A percentile compares a stretch with the other conserved stretches of the same genome.
Conservation (phyloP, 2,797 vertebrate genomes). For the Lagodon rhomboides region DNA sequence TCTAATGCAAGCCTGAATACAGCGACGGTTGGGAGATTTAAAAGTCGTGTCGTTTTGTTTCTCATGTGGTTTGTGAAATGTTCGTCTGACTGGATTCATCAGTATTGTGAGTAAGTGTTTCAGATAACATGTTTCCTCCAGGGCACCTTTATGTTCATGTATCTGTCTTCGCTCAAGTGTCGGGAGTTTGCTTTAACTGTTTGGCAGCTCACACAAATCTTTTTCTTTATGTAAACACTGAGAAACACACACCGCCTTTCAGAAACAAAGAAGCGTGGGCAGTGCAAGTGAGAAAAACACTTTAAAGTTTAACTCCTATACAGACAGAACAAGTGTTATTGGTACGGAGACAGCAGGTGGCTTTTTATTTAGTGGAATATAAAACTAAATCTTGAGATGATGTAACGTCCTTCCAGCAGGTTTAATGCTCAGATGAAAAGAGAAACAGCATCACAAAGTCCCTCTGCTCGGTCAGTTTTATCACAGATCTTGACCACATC, state of each 20-base stretch:
- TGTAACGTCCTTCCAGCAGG: neutral
- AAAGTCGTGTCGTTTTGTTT: slow-evolving; percentile 18
- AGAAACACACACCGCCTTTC: neutral
- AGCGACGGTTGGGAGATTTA: slow-evolving; percentile 14
- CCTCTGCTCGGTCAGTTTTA: neutral
- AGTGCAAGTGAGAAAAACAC: slow-evolving; percentile 33
- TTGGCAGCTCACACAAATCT: neutral
- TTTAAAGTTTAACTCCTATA: slow-evolving; percentile 3
- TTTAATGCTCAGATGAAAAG: too few relatives aligned
- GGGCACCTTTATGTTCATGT: neutral
- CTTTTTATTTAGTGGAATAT: neutral
- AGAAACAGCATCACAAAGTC: neutral
- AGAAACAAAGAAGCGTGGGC: slow-evolving; percentile 42
- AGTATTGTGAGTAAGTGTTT: slow-evolving; percentile 19
- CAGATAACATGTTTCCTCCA: slow-evolving; percentile 3
- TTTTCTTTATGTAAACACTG: slow-evolving; percentile 1
- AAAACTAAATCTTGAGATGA: neutral
- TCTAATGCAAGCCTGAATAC: slow-evolving; percentile 27
- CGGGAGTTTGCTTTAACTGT: neutral
- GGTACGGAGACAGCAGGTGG: slow-evolving; percentile 3
- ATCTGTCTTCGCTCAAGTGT: slow-evolving; percentile 5
- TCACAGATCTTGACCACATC: neutral
- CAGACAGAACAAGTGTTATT: slow-evolving; percentile 12
- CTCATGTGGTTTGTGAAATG: slow-evolving; percentile 22
- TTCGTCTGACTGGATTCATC: slow-evolving; percentile 12